A percentile compares a stretch with the other conserved stretches of the same genome.
Evolutionary conservation across 1,140 invertebrate species (phyloP).

Genomic region (Dendrolimus punctatus): DNA sequence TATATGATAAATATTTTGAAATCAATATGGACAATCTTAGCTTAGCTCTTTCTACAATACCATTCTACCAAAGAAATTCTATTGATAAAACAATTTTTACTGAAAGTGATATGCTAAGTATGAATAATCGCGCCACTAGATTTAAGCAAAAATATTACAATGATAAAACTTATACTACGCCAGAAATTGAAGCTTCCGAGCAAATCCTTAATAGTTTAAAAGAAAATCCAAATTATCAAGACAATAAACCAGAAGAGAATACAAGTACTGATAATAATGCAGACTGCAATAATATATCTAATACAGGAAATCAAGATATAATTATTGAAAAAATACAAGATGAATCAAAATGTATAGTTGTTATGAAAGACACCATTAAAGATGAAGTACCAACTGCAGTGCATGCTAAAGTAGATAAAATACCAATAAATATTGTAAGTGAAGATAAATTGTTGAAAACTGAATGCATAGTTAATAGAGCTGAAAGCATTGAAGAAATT

Average conservation of each 20-base stretch:
- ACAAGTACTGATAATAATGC: constrained; percentile 2
- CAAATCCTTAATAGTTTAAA: constrained; percentile 31
- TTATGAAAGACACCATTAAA: no score
- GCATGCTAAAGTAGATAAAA: no score
- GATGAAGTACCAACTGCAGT: no score
- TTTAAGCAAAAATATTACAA: constrained; percentile 63
- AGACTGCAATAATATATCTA: constrained; percentile 3
- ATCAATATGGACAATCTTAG: constrained; percentile 55
- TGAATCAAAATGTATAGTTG: no score
- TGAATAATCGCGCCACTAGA: constrained; percentile 54
- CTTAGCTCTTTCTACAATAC: constrained; percentile 45
- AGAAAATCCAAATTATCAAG: constrained; percentile 7
- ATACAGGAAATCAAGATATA: constrained; percentile 1
- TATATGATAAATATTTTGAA: constrained; percentile 64
- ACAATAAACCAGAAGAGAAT: constrained; percentile 3
- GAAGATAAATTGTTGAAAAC: no score
- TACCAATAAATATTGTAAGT: no score
- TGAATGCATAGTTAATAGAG: no score
- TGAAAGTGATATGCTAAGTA: constrained; percentile 47
- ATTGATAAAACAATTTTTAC: constrained; percentile 45
- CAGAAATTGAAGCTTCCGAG: constrained; percentile 42
- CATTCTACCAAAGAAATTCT: constrained; percentile 59
- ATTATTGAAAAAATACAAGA: no score
- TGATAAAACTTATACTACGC: constrained; percentile 45
- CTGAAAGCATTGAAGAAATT: no score